These are phyloP conservation scores for Agelas oroides DNA, from an alignment of 37 sponge, comb jelly and placozoan species.

Conservation along the genomic window DNA sequence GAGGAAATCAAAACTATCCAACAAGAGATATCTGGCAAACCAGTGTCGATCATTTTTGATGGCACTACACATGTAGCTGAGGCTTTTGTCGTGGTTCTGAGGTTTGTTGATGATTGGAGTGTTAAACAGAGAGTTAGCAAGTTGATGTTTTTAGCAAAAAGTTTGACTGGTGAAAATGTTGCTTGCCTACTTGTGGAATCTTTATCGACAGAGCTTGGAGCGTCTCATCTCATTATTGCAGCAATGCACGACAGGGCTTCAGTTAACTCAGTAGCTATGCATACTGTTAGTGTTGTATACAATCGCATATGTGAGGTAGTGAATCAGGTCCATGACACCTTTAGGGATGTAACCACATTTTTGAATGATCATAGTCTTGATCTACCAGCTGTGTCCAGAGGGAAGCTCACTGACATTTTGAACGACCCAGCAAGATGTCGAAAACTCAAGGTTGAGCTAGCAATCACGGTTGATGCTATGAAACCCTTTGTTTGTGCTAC, in stretches of 20 bases:
- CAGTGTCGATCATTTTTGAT: constrained; percentile 36
- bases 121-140: constrained; percentile 8
- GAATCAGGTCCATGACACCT: background rate
- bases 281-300: constrained; percentile 13
- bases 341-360: constrained; percentile 16
- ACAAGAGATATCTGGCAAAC: constrained; percentile 9
- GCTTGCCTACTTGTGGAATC: constrained; percentile 16
- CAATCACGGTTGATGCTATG: background rate
- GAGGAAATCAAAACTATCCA: constrained; percentile 6
- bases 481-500: constrained; percentile 38
- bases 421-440: background rate
- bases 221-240: constrained; percentile 10
- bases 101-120: constrained; percentile 32
- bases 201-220: constrained; percentile 9
- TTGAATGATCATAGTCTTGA: background rate
- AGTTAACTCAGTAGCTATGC: constrained; percentile 23
- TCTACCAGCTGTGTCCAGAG: background rate
- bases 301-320: constrained; percentile 13
- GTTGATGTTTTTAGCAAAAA: constrained; percentile 31
- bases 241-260: constrained; percentile 44
- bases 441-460: constrained; percentile 11
- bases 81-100: constrained; percentile 13
- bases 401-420: constrained; percentile 4
- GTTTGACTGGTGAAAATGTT: constrained; percentile 19
- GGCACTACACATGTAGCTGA: constrained; percentile 44